Conservation (phyloP, 1,140 invertebrate genomes). For the Idris sp. region DNA sequence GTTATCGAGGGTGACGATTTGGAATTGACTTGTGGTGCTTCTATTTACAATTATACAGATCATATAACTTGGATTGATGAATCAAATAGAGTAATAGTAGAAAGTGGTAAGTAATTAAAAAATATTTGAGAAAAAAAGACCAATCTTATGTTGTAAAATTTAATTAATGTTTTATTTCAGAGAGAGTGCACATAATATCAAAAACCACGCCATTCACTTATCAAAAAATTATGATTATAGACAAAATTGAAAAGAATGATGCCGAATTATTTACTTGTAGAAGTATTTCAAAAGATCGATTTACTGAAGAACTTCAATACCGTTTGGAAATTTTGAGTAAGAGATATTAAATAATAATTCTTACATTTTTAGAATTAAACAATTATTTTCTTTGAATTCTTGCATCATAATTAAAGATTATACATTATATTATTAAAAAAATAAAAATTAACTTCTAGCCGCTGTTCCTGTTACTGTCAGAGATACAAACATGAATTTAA, state of each 20-base stretch:
- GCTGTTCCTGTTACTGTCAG: slow-evolving; percentile 54
- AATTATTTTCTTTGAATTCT: neutral
- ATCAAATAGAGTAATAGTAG: slow-evolving; percentile 14
- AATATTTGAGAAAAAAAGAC: too few species aligned
- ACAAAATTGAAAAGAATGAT: slow-evolving; percentile 62
- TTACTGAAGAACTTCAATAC: slow-evolving; percentile 46
- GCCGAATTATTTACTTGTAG: slow-evolving; percentile 61
- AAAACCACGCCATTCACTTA: slow-evolving; percentile 61
- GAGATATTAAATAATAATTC: slow-evolving; percentile 10
- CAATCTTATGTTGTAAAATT: too few species aligned
- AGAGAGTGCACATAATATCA: slow-evolving; percentile 43
- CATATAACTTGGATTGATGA: slow-evolving; percentile 73
- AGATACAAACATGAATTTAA: slow-evolving; percentile 65
- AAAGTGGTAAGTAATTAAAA: slow-evolving; percentile 37
- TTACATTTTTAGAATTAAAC: neutral
- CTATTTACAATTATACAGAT: slow-evolving; percentile 78
- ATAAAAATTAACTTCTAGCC: slow-evolving; percentile 59
- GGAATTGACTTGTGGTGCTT: slow-evolving; percentile 79
- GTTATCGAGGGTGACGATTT: slow-evolving; percentile 79
- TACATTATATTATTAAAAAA: too few species aligned
- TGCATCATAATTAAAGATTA: neutral
- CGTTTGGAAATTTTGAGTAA: slow-evolving; percentile 64
- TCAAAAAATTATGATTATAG: slow-evolving; percentile 62
- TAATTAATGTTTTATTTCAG: slow-evolving; percentile 38
- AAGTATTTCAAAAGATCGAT: slow-evolving; percentile 46